Base-by-base conservation (phyloP, 2,113 vertebrate genomes). In the Polyodon spathula region DNA sequence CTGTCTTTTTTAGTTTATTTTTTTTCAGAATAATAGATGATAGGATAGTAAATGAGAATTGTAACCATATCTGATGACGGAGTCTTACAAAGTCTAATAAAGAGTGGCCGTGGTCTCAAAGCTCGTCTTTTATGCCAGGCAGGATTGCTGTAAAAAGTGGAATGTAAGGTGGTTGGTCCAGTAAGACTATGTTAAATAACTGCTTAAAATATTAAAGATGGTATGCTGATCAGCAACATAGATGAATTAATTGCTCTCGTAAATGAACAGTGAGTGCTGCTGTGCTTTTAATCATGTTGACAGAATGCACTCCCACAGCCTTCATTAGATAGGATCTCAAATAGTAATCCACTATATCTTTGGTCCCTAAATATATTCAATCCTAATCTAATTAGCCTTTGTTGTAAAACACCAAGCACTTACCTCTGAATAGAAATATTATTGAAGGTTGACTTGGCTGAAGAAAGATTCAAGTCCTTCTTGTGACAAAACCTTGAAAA, bases 341-440 rank as follows among this genome's bases (percentile, higher is more conserved):
- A 54, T 54, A 54, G 53, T 17, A 16, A 9, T 54, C 53, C 16
- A 27, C 53, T 54, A 7, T 54, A 37, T 37, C 5, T 37, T 37
- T 17, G 6, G 12, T 61, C 50, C 50, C 50, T 6, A 3, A 17
- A 5, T 61, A 51, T 7, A 8, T 40, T 40, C 9, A 59, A 48
- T 59, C 27, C 58, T 59, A 59, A 48, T 59, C 58, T 27, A 61
- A 61, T 61, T 52, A 40, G 8, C 1, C 51, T 53, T 53, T 53
- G 46, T 53, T 37, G 9, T 40, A 38, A 53, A 27, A 53, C 11
- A 61, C 37, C 11, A 16, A 61, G 14, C 37, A 27, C 10, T 39
- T 15, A 52, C 10, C 15, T 52, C 37, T 15, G 8, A 53, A 51
- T 37, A 46, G 38, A 3, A 44, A 40, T 44, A 53, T 61, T 51